Percentiles rank a stretch among this genome's conserved stretches.
phyloP scores from a whole-genome alignment of 2,888 invertebrate species.

The Myopa tessellatipennis region DNA sequence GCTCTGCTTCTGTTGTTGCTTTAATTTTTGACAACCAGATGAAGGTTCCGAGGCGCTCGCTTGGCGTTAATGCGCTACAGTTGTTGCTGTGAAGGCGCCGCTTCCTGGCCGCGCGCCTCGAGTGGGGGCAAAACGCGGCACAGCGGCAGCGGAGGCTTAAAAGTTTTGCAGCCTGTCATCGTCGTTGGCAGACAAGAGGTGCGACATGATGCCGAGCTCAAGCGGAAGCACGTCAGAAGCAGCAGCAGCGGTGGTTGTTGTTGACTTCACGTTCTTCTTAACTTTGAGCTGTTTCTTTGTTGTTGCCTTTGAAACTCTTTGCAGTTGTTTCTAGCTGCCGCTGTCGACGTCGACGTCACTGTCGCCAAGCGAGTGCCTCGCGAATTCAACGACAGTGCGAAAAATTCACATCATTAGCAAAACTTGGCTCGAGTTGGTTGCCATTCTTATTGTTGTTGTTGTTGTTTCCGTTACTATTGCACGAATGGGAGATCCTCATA shows the following conservation, averaged over 20 bases:
- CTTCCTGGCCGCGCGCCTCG: constrained; percentile 1
- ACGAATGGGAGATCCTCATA: not conserved
- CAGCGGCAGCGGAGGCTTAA: constrained; percentile 13
- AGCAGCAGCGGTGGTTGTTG: constrained; percentile 1
- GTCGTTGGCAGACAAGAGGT: constrained; percentile 5
- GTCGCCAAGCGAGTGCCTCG: not conserved
- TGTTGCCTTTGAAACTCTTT: not conserved
- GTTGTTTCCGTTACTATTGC: not conserved
- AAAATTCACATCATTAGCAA: constrained; percentile 39
- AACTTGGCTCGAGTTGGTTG: constrained; percentile 11
- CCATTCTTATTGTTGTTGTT: constrained; percentile 8
- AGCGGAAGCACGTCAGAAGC: constrained; percentile 41
- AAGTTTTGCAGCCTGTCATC: constrained; percentile 2
- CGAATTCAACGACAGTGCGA: constrained; percentile 32
- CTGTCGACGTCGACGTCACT: constrained; percentile 17
- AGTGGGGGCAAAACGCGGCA: too few relatives aligned
- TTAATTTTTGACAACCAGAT: constrained; percentile 32
- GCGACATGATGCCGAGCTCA: constrained; percentile 41
- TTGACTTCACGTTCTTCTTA: not conserved
- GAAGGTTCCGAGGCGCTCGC: constrained; percentile 23
- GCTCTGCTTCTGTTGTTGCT: not conserved
- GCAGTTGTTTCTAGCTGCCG: not conserved
- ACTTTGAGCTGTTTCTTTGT: not conserved
- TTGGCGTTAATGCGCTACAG: constrained; percentile 20
- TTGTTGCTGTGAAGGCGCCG: constrained; percentile 10